Base-by-base conservation (phyloP, 2,797 vertebrate species). In the Microctenopoma lineatum region DNA sequence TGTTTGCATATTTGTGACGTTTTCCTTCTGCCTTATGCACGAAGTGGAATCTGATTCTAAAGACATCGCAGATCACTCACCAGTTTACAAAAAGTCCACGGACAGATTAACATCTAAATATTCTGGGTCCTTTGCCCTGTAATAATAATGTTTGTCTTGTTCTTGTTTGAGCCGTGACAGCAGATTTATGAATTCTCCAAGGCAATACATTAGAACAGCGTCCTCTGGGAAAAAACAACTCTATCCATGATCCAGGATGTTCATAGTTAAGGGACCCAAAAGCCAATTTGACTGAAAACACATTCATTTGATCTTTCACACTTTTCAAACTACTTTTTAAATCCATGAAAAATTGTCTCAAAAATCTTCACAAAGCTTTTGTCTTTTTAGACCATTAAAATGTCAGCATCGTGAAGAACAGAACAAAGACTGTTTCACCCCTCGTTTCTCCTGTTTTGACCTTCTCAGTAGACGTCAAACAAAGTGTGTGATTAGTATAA, bases 401-500 rank as follows among this genome's bases (percentile, higher is more conserved):
- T n/a, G 5, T 27, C 14, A 0, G 48, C 4, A 0, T 53, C 26
- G 16, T 11, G 14, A 29, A 3, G 39, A 26, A 41, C 39, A 15
- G 39, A 29, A 15, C 2, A 6, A 42, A 47, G 32, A 5, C 6
- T 15, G 39, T 61, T 44, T 50, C 32, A 4, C 4, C 1, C 0
- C 7, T 55, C 38, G 10, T 64, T 11, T 50, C n/a, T 38, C 36
- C 3, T 8, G 25, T 41, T 44, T 61, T 32, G 38, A 6, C 47
- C 15, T 34, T 61, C 58, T 44, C 42, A 0, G n/a, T 29, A 53
- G 36, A 48, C 66, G 65, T 80, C 48, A 39, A 36, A 66, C 66
- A 70, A 77, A 39, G 59, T 5, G 0, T 32, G n/a, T 68, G 41
- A 72, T 75, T 59, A 74, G 34, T 63, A 25, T 25, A 47, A 62